Evolutionary conservation across 2,113 vertebrate species (phyloP).

Genomic region (Oncorhynchus keta): DNA sequence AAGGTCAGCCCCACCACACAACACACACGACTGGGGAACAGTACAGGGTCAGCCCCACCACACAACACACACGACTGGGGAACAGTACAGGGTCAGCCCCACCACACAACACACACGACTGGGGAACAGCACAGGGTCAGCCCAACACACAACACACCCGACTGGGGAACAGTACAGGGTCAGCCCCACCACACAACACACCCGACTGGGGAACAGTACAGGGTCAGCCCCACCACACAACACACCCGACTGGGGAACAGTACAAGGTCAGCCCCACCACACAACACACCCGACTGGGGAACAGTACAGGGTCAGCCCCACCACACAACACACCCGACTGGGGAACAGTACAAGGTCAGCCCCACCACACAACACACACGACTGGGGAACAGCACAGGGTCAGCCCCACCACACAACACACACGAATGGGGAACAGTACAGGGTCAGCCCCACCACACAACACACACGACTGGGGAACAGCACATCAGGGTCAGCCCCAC

Average conservation of each 20-base stretch:
- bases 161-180: background rate
- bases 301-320: background rate
- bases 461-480: no score
- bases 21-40: background rate
- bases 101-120: background rate
- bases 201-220: background rate
- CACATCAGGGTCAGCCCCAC: no score
- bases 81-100: background rate
- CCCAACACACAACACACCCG: background rate
- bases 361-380: background rate
- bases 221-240: background rate
- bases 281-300: background rate
- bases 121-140: background rate
- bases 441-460: no score
- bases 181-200: background rate
- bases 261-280: background rate
- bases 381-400: background rate
- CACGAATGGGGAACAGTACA: background rate
- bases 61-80: background rate
- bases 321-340: background rate
- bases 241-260: background rate
- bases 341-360: background rate
- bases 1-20: background rate
- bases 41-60: background rate
- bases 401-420: background rate